These are phyloP conservation scores for Conus betulinus DNA, from an alignment of 1,140 invertebrate genomes.

Conservation along the genomic window DNA sequence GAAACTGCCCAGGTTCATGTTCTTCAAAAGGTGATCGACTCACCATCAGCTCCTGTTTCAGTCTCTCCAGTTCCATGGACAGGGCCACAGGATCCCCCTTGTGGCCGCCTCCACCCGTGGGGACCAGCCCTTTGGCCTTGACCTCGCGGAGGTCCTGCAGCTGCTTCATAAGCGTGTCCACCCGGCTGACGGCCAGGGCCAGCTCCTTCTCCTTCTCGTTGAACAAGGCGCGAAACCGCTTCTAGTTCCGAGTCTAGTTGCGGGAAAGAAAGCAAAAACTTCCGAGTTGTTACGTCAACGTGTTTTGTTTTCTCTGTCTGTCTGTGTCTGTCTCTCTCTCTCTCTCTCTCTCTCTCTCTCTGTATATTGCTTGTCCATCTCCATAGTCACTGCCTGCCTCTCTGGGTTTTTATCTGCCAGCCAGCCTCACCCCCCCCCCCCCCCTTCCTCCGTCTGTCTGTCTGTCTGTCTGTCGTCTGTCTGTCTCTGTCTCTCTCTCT, in stretches of 20 bases:
- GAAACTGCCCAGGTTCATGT: no score
- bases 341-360: neutral
- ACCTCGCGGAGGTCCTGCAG: slow-evolving; percentile 88
- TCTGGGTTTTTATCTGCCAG: no score
- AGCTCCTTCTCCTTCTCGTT: slow-evolving; percentile 98
- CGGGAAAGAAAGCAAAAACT: neutral
- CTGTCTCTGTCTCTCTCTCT: no score
- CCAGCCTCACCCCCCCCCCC: no score
- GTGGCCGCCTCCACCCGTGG: slow-evolving; percentile 25
- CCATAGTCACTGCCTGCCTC: no score
- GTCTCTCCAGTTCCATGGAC: slow-evolving; percentile 91
- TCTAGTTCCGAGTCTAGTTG: slow-evolving; percentile 91
- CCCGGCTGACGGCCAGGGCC: slow-evolving; percentile 94
- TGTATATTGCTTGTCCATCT: neutral
- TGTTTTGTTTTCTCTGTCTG: neutral
- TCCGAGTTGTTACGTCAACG: neutral
- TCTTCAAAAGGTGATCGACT: slow-evolving; percentile 63
- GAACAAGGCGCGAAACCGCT: slow-evolving; percentile 93
- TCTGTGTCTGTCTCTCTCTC: no score
- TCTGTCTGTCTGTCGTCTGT: no score
- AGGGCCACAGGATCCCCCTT: slow-evolving; percentile 81
- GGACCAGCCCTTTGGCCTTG: slow-evolving; percentile 73
- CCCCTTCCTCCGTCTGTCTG: no score
- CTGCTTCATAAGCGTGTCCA: slow-evolving; percentile 95
- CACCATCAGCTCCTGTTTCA: slow-evolving; percentile 90